These are phyloP conservation scores for Falco punctatus DNA, from an alignment of 2,113 vertebrate genomes.

Conservation along the genomic window DNA sequence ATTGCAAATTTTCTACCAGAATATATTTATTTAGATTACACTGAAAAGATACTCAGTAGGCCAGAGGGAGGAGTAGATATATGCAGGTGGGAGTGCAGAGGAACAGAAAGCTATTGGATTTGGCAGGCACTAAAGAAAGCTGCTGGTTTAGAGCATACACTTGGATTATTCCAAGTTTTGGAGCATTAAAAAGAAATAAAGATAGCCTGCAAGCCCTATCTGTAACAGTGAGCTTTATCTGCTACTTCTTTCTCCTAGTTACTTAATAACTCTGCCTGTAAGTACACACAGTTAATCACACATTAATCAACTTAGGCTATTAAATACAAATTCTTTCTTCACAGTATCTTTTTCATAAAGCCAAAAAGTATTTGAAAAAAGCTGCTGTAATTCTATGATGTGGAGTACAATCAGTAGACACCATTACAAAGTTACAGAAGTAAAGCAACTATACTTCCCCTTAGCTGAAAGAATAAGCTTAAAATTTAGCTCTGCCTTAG, in stretches of 20 bases:
- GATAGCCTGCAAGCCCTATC: neutral
- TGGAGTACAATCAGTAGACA: neutral
- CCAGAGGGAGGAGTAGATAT: neutral
- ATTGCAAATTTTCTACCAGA: conserved; percentile 39
- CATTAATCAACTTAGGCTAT: neutral
- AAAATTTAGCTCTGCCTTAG: neutral
- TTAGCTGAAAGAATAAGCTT: neutral
- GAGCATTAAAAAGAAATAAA: neutral
- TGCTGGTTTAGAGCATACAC: neutral
- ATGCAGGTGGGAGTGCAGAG: rapidly evolving
- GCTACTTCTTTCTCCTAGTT: neutral
- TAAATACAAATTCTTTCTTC: neutral
- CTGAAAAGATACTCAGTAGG: neutral
- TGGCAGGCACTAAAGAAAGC: neutral
- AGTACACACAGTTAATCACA: neutral
- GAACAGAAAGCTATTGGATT: neutral
- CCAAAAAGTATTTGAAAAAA: neutral
- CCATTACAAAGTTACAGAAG: neutral
- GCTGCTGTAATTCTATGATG: neutral
- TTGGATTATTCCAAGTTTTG: neutral
- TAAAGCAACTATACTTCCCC: neutral
- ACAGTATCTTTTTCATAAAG: neutral
- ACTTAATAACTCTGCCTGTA: neutral
- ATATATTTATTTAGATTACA: conserved; percentile 24
- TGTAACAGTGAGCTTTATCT: neutral